Evolutionary conservation across 2,797 vertebrate genomes (phyloP).

Genomic region (Esox lucius): DNA sequence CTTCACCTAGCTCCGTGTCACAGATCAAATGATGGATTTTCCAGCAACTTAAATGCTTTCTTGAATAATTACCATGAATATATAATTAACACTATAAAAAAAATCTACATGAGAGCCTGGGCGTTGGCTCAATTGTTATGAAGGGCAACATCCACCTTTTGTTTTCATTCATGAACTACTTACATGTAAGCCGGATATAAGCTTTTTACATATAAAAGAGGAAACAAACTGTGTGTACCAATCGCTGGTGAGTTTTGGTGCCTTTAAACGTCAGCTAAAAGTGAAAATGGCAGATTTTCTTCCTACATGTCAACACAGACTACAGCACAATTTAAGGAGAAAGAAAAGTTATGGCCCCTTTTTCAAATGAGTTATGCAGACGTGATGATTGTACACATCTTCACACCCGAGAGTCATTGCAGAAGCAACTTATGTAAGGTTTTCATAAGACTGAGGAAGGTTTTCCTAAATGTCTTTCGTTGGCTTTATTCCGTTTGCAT

Average conservation of each 20-base stretch:
- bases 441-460: no score
- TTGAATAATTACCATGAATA: background rate
- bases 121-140: slow-evolving; percentile 51
- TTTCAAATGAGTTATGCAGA: no score
- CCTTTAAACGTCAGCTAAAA: no score
- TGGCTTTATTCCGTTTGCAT: no score
- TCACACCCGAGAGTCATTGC: no score
- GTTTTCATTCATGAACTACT: slow-evolving; percentile 65
- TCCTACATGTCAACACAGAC: no score
- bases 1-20: background rate
- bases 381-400: no score
- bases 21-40: background rate
- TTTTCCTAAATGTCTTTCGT: no score
- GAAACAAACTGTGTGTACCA: slow-evolving; percentile 46
- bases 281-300: no score
- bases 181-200: slow-evolving; percentile 70
- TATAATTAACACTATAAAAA: background rate
- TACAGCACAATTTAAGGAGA: no score
- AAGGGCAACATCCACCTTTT: slow-evolving; percentile 79
- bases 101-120: slow-evolving; percentile 31
- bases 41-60: background rate
- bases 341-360: no score
- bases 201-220: slow-evolving; percentile 51
- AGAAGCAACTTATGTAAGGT: no score
- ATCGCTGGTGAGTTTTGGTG: background rate